Evolutionary conservation across 2,113 vertebrate species (phyloP), one percentile per base, ranked within the genome.

Genomic region (Eulacestoma nigropectus): DNA sequence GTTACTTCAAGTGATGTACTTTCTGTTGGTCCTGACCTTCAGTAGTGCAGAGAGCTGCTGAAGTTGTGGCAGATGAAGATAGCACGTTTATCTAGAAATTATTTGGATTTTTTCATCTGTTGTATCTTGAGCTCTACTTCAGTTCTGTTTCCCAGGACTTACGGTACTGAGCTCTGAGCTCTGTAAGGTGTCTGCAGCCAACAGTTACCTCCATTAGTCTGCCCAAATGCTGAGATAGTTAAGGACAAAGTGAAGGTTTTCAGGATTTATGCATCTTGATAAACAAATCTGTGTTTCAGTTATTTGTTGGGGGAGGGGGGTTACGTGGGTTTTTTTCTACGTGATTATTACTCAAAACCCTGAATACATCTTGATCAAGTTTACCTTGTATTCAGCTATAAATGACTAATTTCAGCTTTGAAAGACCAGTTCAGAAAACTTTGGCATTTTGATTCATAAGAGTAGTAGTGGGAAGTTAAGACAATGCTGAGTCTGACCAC

Each of bases 131-230:
- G 32, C 63, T 65, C 0, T 53, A 25, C n/a, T 91, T 87, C 55
- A 70, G 52, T 53, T 78, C 60, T 83, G 14, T 79, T 68, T 57
- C 37, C 26, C 21, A 46, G 67, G 22, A 13, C 10, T 88, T 73
- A 25, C 0, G 0, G 49, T 80, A 35, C 33, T 85, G 57, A 86
- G 16, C 63, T 65, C 30, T 4, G 2, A 46, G n/a, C 27, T 69
- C 44, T 49, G 20, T 13, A 76, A 93, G 42, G 29, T 13, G n/a
- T 44, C 55, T 80, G 59, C 37, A 60, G 67, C 32, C 20, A 73
- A 33, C 53, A 13, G 8, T 69, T 47, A 16, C n/a, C 15, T 78
- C 81, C 39, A 32, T 47, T 30, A 37, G 29, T 79, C n/a, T 50
- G 13, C 19, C 77, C 4, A 1, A 41, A 32, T 2, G 5, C 26